These are phyloP conservation scores for Falco biarmicus DNA, from an alignment of 2,797 vertebrate genomes.

Conservation along the genomic window DNA sequence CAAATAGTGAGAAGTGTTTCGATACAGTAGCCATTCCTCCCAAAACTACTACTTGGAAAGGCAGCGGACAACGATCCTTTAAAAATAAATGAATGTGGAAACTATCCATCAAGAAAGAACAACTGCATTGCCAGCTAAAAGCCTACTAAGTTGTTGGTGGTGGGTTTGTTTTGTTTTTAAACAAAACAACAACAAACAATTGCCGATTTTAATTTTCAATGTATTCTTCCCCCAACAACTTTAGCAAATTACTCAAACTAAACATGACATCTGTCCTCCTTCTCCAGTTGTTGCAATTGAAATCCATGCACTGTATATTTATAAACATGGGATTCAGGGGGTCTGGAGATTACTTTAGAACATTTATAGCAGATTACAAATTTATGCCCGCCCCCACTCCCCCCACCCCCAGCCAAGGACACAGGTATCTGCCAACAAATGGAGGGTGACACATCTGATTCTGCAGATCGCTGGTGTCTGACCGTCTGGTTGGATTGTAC, in stretches of 20 bases:
- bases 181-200: not conserved
- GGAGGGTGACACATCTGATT: not conserved
- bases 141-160: not conserved
- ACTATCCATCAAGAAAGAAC: not conserved
- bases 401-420: not conserved
- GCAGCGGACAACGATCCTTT: conserved; percentile 8
- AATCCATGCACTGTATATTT: not conserved
- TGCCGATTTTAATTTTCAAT: not conserved
- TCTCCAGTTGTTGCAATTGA: not conserved
- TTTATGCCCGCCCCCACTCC: not conserved
- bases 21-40: not conserved
- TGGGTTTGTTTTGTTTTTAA: no score
- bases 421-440: not conserved
- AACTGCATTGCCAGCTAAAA: conserved; percentile 29
- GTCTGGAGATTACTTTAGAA: not conserved
- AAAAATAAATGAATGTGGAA: not conserved
- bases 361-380: not conserved
- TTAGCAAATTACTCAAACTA: not conserved
- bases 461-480: not conserved
- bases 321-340: not conserved
- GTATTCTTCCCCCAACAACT: not conserved
- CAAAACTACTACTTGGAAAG: conserved; percentile 59
- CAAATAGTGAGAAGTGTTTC: not conserved
- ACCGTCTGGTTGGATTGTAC: not conserved
- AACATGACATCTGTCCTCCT: not conserved